Evolutionary conservation across 1,140 invertebrate species (phyloP).

Genomic region (Drosophila mayri): DNA sequence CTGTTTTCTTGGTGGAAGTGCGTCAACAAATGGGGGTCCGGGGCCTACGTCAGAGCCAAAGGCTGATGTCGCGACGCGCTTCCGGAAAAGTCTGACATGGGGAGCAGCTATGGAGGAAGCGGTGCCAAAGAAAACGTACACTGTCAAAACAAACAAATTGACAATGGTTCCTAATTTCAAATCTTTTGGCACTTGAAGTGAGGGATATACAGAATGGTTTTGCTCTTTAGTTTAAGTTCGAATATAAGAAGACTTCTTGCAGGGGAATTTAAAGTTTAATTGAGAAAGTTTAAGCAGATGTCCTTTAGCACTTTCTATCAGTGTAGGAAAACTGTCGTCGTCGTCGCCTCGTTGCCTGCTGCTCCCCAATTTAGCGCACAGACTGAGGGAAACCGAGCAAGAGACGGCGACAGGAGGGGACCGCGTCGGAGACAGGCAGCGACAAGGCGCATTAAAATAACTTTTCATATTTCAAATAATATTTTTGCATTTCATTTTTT

Average conservation of each 20-base stretch:
- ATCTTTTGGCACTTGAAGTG: constrained; percentile 3
- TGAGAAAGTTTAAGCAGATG: not conserved
- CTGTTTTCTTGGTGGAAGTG: constrained; percentile 41
- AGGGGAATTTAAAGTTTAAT: not conserved
- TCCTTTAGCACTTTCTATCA: not conserved
- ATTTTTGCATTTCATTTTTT: constrained; percentile 65
- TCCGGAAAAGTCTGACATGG: constrained; percentile 79
- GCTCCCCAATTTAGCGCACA: constrained; percentile 65
- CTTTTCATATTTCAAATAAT: constrained; percentile 77
- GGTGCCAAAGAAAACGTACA: constrained; percentile 65
- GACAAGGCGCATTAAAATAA: constrained; percentile 71
- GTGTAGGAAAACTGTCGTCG: constrained; percentile 74
- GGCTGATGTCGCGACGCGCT: constrained; percentile 77
- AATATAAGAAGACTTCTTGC: not conserved
- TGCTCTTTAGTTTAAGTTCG: not conserved
- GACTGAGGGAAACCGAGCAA: constrained; percentile 15
- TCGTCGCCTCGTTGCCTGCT: constrained; percentile 62
- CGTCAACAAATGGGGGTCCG: constrained; percentile 58
- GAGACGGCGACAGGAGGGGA: not conserved
- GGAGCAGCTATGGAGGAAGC: constrained; percentile 66
- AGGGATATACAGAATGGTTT: not conserved
- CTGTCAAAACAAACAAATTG: constrained; percentile 19
- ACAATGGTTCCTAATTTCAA: not conserved
- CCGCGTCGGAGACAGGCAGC: constrained; percentile 28
- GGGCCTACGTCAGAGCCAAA: constrained; percentile 68